phyloP scores from a whole-genome alignment of 1,140 invertebrate species.

The Trichoplusia ni region DNA sequence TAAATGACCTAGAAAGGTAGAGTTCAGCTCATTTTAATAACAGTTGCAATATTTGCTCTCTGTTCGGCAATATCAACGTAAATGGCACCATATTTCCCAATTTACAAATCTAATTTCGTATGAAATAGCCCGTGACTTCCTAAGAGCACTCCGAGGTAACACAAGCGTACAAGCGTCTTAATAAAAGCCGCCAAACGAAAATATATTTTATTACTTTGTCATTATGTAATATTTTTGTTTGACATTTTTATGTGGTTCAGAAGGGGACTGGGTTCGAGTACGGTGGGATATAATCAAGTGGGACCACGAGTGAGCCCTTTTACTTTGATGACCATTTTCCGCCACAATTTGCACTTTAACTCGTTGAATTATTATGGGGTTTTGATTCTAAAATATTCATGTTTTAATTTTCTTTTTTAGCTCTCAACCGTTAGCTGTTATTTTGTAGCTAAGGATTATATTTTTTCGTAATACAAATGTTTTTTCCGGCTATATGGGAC shows the following conservation, averaged over 20 bases:
- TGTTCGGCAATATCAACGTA: background rate
- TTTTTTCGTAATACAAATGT: too few relatives aligned
- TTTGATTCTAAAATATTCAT: constrained; percentile 3
- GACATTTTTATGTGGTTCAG: constrained; percentile 30
- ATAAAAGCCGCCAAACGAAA: constrained; percentile 4
- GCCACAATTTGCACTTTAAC: constrained; percentile 5
- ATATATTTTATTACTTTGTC: background rate
- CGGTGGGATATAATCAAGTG: constrained; percentile 45
- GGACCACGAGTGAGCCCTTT: constrained; percentile 33
- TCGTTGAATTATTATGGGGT: constrained; percentile 16
- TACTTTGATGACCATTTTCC: constrained; percentile 41
- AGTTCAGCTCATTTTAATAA: background rate
- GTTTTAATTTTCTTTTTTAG: background rate
- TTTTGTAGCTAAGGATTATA: too few relatives aligned
- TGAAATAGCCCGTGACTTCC: constrained; percentile 11
- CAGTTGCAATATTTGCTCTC: background rate
- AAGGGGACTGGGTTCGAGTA: constrained; percentile 22
- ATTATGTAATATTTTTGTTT: constrained; percentile 16
- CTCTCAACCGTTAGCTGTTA: background rate
- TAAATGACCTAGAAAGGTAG: background rate
- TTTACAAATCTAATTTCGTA: constrained; percentile 8
- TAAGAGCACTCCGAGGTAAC: background rate
- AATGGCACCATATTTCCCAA: constrained; percentile 3
- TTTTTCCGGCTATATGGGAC: too few relatives aligned
- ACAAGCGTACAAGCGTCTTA: background rate